Evolutionary conservation across 2,113 vertebrate genomes (phyloP).

Genomic region (Machaerirhynchus nigripectus): DNA sequence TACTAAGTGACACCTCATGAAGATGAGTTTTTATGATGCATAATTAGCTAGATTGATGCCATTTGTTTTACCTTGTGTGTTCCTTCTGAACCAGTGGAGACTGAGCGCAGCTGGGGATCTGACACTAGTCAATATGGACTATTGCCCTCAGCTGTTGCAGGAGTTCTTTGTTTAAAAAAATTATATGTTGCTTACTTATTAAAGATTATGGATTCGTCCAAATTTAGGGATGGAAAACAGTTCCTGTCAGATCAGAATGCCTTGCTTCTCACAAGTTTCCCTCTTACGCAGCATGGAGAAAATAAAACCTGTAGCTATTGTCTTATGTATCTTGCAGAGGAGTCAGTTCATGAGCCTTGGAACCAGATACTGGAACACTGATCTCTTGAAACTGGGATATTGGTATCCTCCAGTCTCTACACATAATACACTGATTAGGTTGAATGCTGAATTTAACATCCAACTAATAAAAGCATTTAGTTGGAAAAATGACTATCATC

Average conservation of each 20-base stretch:
- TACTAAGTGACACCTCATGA: not conserved
- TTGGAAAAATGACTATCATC: not conserved
- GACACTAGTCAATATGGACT: not conserved
- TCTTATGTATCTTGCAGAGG: not conserved
- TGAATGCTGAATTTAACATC: not conserved
- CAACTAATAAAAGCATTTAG: not conserved
- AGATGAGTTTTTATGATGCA: not conserved
- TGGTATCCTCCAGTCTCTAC: not conserved
- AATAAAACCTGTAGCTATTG: not conserved
- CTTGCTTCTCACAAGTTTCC: not conserved
- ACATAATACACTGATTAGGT: not conserved
- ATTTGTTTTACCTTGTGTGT: fast-evolving
- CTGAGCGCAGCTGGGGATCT: not conserved
- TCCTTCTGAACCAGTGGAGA: not conserved
- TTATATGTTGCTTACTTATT: not conserved
- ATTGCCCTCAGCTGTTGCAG: not conserved
- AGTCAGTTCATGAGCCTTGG: not conserved
- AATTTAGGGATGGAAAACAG: not conserved
- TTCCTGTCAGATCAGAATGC: not conserved
- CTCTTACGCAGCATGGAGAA: not conserved
- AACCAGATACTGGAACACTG: not conserved
- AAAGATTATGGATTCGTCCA: not conserved
- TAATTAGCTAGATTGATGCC: not conserved
- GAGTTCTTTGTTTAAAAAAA: not conserved
- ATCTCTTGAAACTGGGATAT: not conserved